These are phyloP conservation scores for Leucopsar rothschildi DNA, from an alignment of 2,113 vertebrate species.

Conservation along the genomic window DNA sequence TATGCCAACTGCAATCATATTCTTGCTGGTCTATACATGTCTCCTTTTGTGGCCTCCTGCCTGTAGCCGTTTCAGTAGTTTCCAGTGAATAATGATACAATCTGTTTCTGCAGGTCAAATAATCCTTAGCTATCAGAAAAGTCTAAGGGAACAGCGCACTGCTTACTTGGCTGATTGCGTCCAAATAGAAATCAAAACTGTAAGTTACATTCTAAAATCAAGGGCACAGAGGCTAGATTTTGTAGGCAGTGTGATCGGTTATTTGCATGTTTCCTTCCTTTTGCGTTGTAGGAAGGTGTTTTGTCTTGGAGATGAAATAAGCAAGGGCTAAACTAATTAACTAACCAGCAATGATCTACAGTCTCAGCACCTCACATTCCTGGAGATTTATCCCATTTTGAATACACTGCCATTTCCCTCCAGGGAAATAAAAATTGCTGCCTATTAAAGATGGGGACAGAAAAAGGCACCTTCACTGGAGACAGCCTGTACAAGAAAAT, in stretches of 20 bases:
- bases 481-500: constrained; percentile 86
- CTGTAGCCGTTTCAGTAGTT: neutral
- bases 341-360: constrained; percentile 79
- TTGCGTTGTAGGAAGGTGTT: constrained; percentile 60
- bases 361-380: constrained; percentile 77
- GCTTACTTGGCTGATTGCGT: constrained; percentile 48
- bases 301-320: constrained; percentile 71
- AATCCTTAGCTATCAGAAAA: constrained; percentile 36
- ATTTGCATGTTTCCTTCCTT: constrained; percentile 22
- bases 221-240: neutral
- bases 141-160: neutral
- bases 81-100: constrained; percentile 38
- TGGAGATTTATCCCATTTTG: constrained; percentile 83
- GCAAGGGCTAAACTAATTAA: constrained; percentile 80
- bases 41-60: neutral
- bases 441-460: constrained; percentile 86
- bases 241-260: neutral
- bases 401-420: constrained; percentile 82
- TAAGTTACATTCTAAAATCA: neutral
- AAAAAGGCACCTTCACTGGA: constrained; percentile 88
- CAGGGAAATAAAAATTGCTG: constrained; percentile 86
- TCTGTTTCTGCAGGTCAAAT: constrained; percentile 21
- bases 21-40: neutral
- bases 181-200: constrained; percentile 31
- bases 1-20: neutral